Percentiles rank a stretch among this genome's conserved stretches.
phyloP scores from a whole-genome alignment of 2,888 invertebrate genomes.

The Hipparchia sbordonii region DNA sequence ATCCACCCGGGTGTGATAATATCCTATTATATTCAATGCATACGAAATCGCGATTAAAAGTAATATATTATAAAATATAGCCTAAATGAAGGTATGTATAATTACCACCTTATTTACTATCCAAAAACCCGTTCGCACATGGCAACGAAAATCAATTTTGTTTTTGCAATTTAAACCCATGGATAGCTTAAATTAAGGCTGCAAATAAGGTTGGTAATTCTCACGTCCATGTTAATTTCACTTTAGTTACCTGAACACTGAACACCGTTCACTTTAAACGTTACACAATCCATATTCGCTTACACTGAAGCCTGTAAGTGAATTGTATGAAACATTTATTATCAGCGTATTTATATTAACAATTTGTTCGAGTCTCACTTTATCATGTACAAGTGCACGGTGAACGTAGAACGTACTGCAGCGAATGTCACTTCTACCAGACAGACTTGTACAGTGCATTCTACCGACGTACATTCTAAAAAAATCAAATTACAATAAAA shows the following conservation, averaged over 20 bases:
- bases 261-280: slow-evolving; percentile 13
- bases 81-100: no score
- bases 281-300: slow-evolving; percentile 8
- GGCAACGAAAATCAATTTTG: no score
- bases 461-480: neutral
- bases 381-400: neutral
- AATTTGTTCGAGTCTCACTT: neutral
- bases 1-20: no score
- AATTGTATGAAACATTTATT: neutral
- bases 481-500: no score
- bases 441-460: no score
- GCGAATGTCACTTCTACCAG: neutral
- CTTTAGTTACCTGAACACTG: slow-evolving; percentile 8
- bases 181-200: no score
- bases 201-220: neutral
- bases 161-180: no score
- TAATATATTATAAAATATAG: no score
- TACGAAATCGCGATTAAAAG: no score
- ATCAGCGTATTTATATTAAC: slow-evolving; percentile 5
- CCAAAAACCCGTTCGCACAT: no score
- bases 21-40: no score
- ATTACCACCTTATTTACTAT: no score
- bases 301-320: neutral
- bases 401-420: neutral
- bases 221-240: neutral